Percentiles rank a stretch among this genome's conserved stretches.
phyloP scores from a whole-genome alignment of 2,888 invertebrate species.

The Calameuta idolon region DNA sequence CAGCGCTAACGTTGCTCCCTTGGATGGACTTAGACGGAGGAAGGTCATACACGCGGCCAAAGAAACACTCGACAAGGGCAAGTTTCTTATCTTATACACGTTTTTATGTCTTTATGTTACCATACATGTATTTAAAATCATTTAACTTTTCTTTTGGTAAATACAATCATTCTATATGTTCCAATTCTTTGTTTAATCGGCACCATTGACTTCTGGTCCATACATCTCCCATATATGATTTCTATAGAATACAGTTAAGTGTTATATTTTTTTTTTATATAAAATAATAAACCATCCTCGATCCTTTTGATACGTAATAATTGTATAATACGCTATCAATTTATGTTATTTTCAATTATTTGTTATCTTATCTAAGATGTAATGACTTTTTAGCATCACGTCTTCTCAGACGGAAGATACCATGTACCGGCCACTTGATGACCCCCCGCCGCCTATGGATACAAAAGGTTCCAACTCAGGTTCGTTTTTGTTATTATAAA shows the following conservation, averaged over 20 bases:
- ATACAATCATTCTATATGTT: not conserved
- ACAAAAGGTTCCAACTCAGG: conserved; percentile 85
- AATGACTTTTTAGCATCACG: conserved; percentile 75
- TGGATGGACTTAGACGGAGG: conserved; percentile 66
- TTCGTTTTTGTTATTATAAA: conserved; percentile 40
- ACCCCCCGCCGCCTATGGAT: conserved; percentile 87
- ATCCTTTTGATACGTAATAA: not conserved
- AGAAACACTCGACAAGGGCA: conserved; percentile 72
- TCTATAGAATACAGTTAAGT: not conserved
- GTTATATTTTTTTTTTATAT: not conserved
- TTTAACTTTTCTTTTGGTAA: not conserved
- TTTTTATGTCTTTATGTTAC: not conserved
- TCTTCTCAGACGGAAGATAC: conserved; percentile 84
- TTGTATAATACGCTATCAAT: not conserved
- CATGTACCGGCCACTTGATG: conserved; percentile 89
- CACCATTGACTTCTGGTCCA: not conserved
- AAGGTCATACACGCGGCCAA: conserved; percentile 72
- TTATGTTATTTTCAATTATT: not conserved
- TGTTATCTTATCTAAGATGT: not conserved
- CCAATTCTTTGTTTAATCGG: not conserved
- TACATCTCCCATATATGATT: not conserved
- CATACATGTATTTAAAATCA: not conserved
- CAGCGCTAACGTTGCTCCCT: conserved; percentile 40
- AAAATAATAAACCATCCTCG: not conserved
- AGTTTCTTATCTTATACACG: conserved; percentile 34